Base-by-base conservation (phyloP, 1,140 invertebrate genomes). In the Meloidogyne chitwoodi region DNA sequence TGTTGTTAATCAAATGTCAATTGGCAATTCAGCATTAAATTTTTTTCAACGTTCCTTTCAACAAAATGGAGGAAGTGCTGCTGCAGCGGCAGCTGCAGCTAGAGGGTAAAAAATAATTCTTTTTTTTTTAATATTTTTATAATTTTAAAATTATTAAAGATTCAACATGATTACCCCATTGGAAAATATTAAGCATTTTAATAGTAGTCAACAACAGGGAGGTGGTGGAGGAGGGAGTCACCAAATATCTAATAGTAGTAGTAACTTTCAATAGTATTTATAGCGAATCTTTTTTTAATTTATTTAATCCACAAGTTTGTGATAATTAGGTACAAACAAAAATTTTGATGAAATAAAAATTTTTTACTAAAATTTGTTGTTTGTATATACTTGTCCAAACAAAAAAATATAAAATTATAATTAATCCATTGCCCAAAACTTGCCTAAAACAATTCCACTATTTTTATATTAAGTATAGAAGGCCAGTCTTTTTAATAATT, bases 151-250 rank as follows among this genome's bases (percentile, higher is more conserved):
- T 14, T 29, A 77, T 68, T 80, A 24, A 65, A 81, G 85, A 6
- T 86, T 86, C 83, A 86, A 86, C 77, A 86, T 86, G 84, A 87
- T 86, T 68, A 86, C 84, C 0, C 84, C 84, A 41, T 63, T 86
- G 64, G 84, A 86, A 62, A 81, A 83, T 79, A 86, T 86, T 44
- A 86, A 86, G 41, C 81, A 83, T 8, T 85, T 85, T 69, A 86
- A 78, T 38, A 81, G 84, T 38, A 74, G 38, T 38, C 61, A 34
- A 29, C 29, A 73, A 64, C 71, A 73, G 71, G 64, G 71, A 61
- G 56, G 69, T 19, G 14, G 27, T 29, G 64, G 31, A 68, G 77
- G n/a, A 66, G 56, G 3, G 77, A 34, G 79, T 79, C 22, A 56
- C 12, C 48, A 56, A 56, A n/a, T n/a, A 56, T 56, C 48, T 56